Percentiles rank a stretch among this genome's conserved stretches.
These are phyloP conservation scores for Heterodera carotae DNA, from an alignment of 1,140 invertebrate genomes.

Conservation along the genomic window DNA sequence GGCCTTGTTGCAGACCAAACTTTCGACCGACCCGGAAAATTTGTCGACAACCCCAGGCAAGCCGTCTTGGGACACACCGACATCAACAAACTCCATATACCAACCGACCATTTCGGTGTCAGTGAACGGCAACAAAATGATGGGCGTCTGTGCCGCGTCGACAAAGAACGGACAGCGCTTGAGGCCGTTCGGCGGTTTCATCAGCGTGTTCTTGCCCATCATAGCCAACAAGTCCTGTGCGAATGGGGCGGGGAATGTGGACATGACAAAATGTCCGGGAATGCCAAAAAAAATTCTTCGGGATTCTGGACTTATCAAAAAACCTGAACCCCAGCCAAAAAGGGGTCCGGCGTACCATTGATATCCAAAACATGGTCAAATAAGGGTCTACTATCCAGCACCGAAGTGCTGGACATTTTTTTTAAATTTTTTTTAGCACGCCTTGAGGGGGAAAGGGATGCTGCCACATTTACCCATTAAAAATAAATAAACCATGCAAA, in stretches of 20 bases:
- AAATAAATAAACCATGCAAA: neutral
- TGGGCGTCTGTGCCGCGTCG: slow-evolving; percentile 41
- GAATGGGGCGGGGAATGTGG: neutral
- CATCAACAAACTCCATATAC: neutral
- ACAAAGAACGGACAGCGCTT: slow-evolving; percentile 50
- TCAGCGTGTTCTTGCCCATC: slow-evolving; percentile 44
- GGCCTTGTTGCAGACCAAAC: too few species aligned
- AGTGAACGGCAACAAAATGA: slow-evolving; percentile 46
- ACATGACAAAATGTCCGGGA: neutral
- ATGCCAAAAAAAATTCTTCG: neutral
- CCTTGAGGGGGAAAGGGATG: too few species aligned
- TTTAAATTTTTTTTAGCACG: too few species aligned
- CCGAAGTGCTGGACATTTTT: too few species aligned
- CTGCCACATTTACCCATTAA: neutral
- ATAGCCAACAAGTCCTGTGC: slow-evolving; percentile 46
- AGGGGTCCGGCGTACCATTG: too few species aligned
- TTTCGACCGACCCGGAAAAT: too few species aligned
- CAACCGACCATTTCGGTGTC: slow-evolving; percentile 45
- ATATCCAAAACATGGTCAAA: too few species aligned
- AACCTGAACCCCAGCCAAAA: too few species aligned
- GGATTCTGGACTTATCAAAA: neutral
- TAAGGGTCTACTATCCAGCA: too few species aligned
- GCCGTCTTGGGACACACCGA: too few species aligned
- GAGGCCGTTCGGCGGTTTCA: slow-evolving; percentile 45
- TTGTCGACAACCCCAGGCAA: too few species aligned